These are phyloP conservation scores for Cyanistes caeruleus DNA, from an alignment of 2,113 vertebrate genomes.

Conservation along the genomic window DNA sequence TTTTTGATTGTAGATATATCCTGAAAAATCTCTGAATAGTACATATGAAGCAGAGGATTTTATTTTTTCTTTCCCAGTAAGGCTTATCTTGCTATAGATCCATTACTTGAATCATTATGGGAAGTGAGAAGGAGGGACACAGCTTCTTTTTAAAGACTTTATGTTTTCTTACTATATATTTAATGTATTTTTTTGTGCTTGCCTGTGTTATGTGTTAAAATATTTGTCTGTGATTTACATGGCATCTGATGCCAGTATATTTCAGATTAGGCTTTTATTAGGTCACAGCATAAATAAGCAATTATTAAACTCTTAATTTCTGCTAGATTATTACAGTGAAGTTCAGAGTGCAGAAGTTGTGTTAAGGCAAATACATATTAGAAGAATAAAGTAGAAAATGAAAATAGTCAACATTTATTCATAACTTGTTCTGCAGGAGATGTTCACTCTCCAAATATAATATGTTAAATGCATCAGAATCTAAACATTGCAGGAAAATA, in stretches of 20 bases:
- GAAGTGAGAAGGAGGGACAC: not conserved
- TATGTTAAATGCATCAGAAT: not conserved
- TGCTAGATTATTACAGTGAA: not conserved
- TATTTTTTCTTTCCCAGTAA: not conserved
- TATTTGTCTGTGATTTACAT: not conserved
- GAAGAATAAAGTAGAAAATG: not conserved
- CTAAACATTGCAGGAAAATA: not conserved
- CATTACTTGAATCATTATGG: not conserved
- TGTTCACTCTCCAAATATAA: not conserved
- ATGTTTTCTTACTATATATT: not conserved
- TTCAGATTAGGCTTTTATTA: not conserved
- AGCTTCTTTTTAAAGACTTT: not conserved
- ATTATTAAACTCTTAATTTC: not conserved
- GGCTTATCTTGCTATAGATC: not conserved
- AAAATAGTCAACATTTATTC: not conserved
- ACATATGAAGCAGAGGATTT: not conserved
- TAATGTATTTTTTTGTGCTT: not conserved
- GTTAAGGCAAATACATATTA: not conserved
- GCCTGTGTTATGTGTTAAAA: not conserved
- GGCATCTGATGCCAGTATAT: not conserved
- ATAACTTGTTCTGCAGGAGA: not conserved
- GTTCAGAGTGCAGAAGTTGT: not conserved
- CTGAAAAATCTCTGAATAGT: not conserved
- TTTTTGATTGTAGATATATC: not conserved
- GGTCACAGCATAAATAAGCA: not conserved